A percentile compares a stretch with the other conserved stretches of the same genome.
phyloP scores from a whole-genome alignment of 2,888 invertebrate genomes.

The Allolobophora icterica region DNA sequence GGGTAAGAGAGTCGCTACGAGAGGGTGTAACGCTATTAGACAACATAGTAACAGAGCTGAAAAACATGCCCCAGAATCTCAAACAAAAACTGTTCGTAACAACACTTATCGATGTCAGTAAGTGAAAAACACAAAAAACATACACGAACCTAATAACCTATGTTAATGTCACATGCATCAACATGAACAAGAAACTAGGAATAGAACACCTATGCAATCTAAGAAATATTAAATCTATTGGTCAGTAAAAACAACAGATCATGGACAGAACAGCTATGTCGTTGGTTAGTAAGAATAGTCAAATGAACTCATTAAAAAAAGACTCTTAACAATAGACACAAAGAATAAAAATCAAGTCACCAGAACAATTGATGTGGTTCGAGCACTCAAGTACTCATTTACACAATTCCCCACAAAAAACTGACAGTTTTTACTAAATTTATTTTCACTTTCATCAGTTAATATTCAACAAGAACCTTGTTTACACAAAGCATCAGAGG shows the following conservation, averaged over 20 bases:
- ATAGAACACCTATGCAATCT: no score
- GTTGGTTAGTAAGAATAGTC: not conserved
- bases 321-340: not conserved
- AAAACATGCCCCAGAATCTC: not conserved
- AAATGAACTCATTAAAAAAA: not conserved
- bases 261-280: not conserved
- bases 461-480: no score
- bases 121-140: not conserved
- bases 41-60: not conserved
- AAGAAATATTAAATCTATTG: not conserved
- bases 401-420: no score
- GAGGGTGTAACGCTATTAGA: not conserved
- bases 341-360: no score
- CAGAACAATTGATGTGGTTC: no score
- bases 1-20: not conserved
- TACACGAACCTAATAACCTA: not conserved
- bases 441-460: no score
- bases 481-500: no score
- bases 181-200: not conserved
- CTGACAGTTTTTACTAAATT: no score
- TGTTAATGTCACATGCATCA: not conserved
- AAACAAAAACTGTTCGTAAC: not conserved
- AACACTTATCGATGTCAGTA: not conserved
- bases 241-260: not conserved
- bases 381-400: no score